Percentiles rank a stretch among this genome's conserved stretches.
Conservation (phyloP, 2,797 vertebrate genomes). For the Rachycentron canadum region DNA sequence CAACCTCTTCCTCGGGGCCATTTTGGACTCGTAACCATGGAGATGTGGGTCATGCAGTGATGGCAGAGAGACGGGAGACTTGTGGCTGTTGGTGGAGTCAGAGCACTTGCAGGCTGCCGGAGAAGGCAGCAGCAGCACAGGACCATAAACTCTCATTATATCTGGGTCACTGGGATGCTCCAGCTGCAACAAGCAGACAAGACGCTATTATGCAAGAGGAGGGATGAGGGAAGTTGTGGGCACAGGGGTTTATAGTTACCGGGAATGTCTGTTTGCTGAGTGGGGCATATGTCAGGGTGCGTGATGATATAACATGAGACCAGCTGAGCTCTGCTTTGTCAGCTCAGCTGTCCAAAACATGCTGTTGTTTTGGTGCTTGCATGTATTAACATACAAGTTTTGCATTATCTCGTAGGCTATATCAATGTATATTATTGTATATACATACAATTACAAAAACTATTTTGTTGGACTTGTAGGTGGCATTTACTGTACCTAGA, state of each 20-base stretch:
- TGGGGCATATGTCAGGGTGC: constrained; percentile 55
- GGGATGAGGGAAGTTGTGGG: constrained; percentile 61
- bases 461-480: too few species aligned
- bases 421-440: background rate
- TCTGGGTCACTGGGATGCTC: constrained; percentile 86
- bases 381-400: constrained; percentile 5
- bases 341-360: constrained; percentile 34
- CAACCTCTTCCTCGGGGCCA: constrained; percentile 66
- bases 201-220: constrained; percentile 81
- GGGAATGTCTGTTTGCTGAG: constrained; percentile 63
- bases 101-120: constrained; percentile 72
- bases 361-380: constrained; percentile 27
- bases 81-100: constrained; percentile 71
- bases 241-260: constrained; percentile 56
- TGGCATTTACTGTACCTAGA: background rate
- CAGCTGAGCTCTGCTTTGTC: constrained; percentile 57
- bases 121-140: constrained; percentile 47
- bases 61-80: constrained; percentile 68
- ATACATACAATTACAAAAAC: background rate
- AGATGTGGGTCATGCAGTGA: constrained; percentile 80
- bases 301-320: constrained; percentile 51
- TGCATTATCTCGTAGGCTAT: too few species aligned
- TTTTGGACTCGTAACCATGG: constrained; percentile 84
- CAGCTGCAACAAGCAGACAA: constrained; percentile 80
- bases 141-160: constrained; percentile 81